A percentile compares a stretch with the other conserved stretches of the same genome.
Conservation (phyloP, 1,140 invertebrate species). For the Cecropterus lyciades region DNA sequence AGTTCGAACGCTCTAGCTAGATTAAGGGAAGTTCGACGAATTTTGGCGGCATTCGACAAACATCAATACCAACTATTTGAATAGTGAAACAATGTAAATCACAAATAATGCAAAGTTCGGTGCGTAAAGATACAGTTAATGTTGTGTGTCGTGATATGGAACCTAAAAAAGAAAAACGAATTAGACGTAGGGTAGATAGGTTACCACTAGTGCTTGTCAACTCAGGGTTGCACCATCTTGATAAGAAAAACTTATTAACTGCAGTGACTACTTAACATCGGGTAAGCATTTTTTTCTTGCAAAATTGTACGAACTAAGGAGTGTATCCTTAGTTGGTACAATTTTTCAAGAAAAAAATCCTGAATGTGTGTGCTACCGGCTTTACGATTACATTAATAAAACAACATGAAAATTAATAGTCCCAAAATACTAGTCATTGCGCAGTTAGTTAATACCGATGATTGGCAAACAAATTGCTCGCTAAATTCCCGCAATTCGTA, state of each 20-base stretch:
- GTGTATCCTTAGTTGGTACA: too few species aligned
- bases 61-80: constrained; percentile 38
- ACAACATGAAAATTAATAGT: not conserved
- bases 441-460: constrained; percentile 5
- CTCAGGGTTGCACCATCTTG: too few species aligned
- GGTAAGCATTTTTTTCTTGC: constrained; percentile 3
- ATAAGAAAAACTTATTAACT: too few species aligned
- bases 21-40: constrained; percentile 46
- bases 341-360: too few species aligned
- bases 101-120: too few species aligned
- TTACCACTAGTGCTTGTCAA: too few species aligned
- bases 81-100: constrained; percentile 49
- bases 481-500: constrained; percentile 32
- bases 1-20: constrained; percentile 40
- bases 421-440: not conserved
- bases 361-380: too few species aligned
- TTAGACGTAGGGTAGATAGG: too few species aligned
- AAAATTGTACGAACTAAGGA: not conserved
- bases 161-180: too few species aligned
- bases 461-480: constrained; percentile 32
- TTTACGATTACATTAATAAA: not conserved
- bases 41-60: constrained; percentile 43
- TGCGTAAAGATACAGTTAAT: too few species aligned
- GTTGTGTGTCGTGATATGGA: too few species aligned
- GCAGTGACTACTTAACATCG: too few species aligned